Base-by-base conservation (phyloP, 2,888 invertebrate species). In the Halocaridina rubra region DNA sequence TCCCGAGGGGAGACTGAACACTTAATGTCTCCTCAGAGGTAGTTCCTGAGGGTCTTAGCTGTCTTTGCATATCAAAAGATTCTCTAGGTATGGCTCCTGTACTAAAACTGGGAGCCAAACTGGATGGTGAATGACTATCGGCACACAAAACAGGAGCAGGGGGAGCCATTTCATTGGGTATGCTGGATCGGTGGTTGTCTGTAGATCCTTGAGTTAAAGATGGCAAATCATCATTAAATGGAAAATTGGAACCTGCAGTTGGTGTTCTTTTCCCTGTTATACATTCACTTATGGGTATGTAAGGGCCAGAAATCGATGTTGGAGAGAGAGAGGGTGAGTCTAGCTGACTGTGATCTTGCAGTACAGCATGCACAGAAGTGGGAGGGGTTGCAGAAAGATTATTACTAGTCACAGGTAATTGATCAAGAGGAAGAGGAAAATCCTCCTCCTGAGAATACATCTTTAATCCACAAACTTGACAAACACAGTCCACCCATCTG, bases 401-500 rank as follows among this genome's bases (percentile, higher is more conserved):
- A 64, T 78, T 80, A 74, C 79, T 67, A 78, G 46, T 76, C 67
- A 76, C 71, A 81, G 84, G 81, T 2, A 53, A 69, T 22, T 79
- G 69, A 7, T 78, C 78, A 13, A 75, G 29, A 2, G 61, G 32
- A 10, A 78, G 46, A 30, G 79, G 74, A 24, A 80, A 78, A 88
- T 89, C 59, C 88, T 92, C 92, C 82, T 93, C 92, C 84, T 93
- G 93, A 13, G 93, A 93, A 8, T 93, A 93, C 1, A 96, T 94
- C 90, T 96, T 94, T 86, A 97, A 92, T 72, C 96, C 96, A 91
- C 98, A 98, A 61, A 97, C 97, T 91, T 95, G 94, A 91, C 98
- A 98, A 89, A 98, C 96, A 86, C 95, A 96, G 90, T 96, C 95
- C 10, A 98, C 98, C 98, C 98, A 98, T 91, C 95, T 95, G 89